Evolutionary conservation across 2,888 invertebrate species (phyloP).

Genomic region (Drosophila anomalata): DNA sequence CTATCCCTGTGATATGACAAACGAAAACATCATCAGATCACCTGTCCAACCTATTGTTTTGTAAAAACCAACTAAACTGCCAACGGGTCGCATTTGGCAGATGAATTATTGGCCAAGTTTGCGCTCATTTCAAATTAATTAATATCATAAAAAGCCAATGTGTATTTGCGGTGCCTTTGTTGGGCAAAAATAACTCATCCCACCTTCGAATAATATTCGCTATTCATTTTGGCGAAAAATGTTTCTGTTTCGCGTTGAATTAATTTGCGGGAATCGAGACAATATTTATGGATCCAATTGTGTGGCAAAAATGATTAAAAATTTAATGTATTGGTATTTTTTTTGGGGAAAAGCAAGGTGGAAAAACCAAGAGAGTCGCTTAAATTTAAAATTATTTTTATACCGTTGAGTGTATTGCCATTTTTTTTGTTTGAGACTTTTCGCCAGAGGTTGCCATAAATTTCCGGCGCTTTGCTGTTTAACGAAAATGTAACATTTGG

Average conservation of each 20-base stretch:
- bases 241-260: conserved; percentile 30
- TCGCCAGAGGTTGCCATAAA: conserved; percentile 38
- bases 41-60: conserved; percentile 59
- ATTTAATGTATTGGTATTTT: conserved; percentile 11
- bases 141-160: conserved; percentile 69
- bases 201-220: background rate
- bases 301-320: conserved; percentile 17
- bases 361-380: conserved; percentile 3
- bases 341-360: background rate
- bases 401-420: conserved; percentile 15
- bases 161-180: conserved; percentile 69
- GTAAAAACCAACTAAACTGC: conserved; percentile 54
- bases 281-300: conserved; percentile 43
- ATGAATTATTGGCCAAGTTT: conserved; percentile 60
- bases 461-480: conserved; percentile 35
- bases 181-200: conserved; percentile 15
- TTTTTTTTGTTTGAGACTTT: background rate
- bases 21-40: conserved; percentile 42
- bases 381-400: conserved; percentile 7
- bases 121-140: conserved; percentile 68
- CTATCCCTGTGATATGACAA: conserved; percentile 19
- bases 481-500: conserved; percentile 51
- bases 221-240: conserved; percentile 13
- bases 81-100: conserved; percentile 46
- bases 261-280: conserved; percentile 34